Evolutionary conservation across 2,888 invertebrate genomes (phyloP), one percentile per base, ranked within the genome.

Genomic region (Stramonita haemastoma): DNA sequence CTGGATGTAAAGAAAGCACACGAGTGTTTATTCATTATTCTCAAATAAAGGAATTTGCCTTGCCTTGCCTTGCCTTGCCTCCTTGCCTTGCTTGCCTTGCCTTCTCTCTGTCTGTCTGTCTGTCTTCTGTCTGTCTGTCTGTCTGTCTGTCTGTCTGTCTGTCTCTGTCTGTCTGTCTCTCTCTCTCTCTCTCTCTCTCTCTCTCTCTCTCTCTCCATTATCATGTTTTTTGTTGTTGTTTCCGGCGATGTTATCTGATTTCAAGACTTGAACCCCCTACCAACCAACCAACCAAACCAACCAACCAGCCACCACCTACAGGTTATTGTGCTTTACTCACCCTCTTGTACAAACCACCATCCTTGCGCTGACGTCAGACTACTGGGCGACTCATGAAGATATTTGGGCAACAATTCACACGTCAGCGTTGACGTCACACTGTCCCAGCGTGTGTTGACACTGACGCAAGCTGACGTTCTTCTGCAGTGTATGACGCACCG

Each of bases 341-440:
- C 57, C 60, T 86, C 66, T 46, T 87, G 73, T 2, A 85, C 6
- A 29, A 87, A 87, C 26, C 29, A 11, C 56, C 73, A 77, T 0
- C 83, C 34, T 46, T 46, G 8, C 8, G 73, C n/a, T 46, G 70
- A 32, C 84, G 57, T 56, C 84, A 85, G 84, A 57, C 26, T 56
- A 15, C 46, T 22, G 8, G 36, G 83, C 13, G 36, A 56, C 22
- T 85, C 84, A 29, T 85, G 57, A n/a, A 85, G 57, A 29, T 57
- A 85, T 19, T 29, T 11, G 17, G n/a, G 4, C 84, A 57, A 29
- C 84, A 85, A 29, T n/a, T 85, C 84, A 57, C 84, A 85, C 57
- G 84, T 85, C 84, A 85, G 29, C 57, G 29, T 6, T 85, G 84
- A 85, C 84, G 84, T 85, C 84, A n/a, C 57, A 57, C 84, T 57